Evolutionary conservation across 2,888 invertebrate species (phyloP).

Genomic region (Lottia scabra): DNA sequence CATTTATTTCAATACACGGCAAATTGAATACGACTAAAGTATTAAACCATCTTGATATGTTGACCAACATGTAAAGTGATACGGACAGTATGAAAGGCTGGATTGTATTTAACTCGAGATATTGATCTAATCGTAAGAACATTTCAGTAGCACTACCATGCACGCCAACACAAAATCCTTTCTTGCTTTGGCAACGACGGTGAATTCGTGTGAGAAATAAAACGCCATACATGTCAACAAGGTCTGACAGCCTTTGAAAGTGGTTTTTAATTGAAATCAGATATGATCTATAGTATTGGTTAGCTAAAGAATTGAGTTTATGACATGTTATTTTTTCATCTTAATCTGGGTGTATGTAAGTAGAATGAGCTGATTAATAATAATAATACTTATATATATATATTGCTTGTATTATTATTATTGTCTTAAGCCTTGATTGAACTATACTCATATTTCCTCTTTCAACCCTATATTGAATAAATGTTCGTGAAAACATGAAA

Average conservation of each 20-base stretch:
- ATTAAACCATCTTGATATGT: not conserved
- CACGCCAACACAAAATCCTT: not conserved
- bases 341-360: not conserved
- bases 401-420: too few species aligned
- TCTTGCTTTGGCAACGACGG: not conserved
- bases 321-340: constrained; percentile 6
- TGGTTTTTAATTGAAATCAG: not conserved
- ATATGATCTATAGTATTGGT: not conserved
- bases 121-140: not conserved
- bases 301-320: not conserved
- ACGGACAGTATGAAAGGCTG: not conserved
- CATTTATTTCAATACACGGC: not conserved
- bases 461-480: too few species aligned
- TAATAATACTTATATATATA: too few species aligned
- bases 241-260: constrained; percentile 3
- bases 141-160: not conserved
- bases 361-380: not conserved
- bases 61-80: not conserved
- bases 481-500: too few species aligned
- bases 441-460: too few species aligned
- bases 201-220: not conserved
- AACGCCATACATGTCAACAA: not conserved
- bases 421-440: too few species aligned
- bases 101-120: not conserved
- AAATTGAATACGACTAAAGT: not conserved